Base-by-base conservation (phyloP, 2,113 vertebrate genomes). In the Leucopternis melanops region DNA sequence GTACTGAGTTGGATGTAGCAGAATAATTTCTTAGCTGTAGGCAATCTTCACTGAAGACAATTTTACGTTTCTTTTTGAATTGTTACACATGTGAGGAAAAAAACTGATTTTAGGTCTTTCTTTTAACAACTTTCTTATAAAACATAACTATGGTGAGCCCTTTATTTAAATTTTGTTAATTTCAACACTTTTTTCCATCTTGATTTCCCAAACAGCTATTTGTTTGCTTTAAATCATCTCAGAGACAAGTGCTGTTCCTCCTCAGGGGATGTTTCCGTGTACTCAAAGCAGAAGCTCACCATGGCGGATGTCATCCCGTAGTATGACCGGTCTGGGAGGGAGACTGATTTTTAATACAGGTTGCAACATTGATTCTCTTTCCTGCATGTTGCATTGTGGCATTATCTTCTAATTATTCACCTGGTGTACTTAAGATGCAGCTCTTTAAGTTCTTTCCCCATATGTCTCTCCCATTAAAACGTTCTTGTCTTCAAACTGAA, bases 281-380 rank as follows among this genome's bases (percentile, higher is more conserved):
- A 45, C 16, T 50, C 13, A 45, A 36, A 73, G 40, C 22, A 81
- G 50, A 42, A 78, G 15, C 4, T 86, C 8, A 49, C 23, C 18
- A 5, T 0, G 0, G n/a, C 32, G 13, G 57, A 5, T 69, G 29
- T 27, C 9, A 2, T n/a, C 44, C 16, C 10, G 29, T 7, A 31
- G 21, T 32, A 23, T 13, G 34, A 31, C 19, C 5, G 0, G 47
- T 77, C 27, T 40, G 26, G 13, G 58, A 70, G 12, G 21, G 29
- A 19, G 11, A 49, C 20, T 40, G 42, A 31, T 74, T 87, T 93
- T 92, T 32, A 40, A 27, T 65, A 36, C 8, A 72, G 45, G 25
- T 22, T 44, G 11, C 16, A 66, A 50, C 10, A 6, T 2, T 23
- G 40, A 81, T 58, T 72, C 73, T 18, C 36, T 74, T 61, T 70